A percentile compares a stretch with the other conserved stretches of the same genome.
phyloP scores from a whole-genome alignment of 2,113 vertebrate genomes.

The Psittacara wagleri region DNA sequence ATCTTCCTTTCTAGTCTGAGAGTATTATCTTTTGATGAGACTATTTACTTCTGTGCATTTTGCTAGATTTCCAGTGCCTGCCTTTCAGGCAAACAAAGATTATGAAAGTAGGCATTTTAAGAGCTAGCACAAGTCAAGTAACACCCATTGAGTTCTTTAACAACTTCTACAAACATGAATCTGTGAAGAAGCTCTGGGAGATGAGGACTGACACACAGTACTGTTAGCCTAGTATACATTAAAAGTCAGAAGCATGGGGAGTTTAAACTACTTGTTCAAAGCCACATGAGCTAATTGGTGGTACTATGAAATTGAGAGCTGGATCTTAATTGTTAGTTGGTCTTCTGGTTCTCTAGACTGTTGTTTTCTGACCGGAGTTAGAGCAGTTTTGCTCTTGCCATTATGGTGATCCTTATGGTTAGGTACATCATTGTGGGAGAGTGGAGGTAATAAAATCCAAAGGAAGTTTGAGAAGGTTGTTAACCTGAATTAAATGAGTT shows the following conservation, averaged over 20 bases:
- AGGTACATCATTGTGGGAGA: background rate
- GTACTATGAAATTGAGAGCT: background rate
- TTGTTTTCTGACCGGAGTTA: background rate
- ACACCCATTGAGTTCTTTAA: background rate
- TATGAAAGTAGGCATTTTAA: constrained; percentile 32
- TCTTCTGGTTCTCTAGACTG: background rate
- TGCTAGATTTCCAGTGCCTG: background rate
- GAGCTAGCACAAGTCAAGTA: background rate
- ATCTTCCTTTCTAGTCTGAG: background rate
- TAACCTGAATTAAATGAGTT: background rate
- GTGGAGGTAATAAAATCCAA: background rate
- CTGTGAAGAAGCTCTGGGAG: background rate
- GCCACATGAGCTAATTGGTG: background rate
- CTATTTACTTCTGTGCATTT: background rate
- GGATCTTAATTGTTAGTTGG: background rate
- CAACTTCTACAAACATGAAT: background rate
- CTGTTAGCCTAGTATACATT: background rate
- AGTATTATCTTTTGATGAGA: background rate
- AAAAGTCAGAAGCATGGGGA: background rate
- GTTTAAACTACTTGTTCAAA: background rate
- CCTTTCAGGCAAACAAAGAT: background rate
- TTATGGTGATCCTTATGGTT: background rate
- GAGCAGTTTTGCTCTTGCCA: background rate
- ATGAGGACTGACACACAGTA: background rate
- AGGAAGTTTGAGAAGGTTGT: background rate